A percentile compares a stretch with the other conserved stretches of the same genome.
These are phyloP conservation scores for Vanessa atalanta DNA, from an alignment of 1,140 invertebrate species.

Conservation along the genomic window DNA sequence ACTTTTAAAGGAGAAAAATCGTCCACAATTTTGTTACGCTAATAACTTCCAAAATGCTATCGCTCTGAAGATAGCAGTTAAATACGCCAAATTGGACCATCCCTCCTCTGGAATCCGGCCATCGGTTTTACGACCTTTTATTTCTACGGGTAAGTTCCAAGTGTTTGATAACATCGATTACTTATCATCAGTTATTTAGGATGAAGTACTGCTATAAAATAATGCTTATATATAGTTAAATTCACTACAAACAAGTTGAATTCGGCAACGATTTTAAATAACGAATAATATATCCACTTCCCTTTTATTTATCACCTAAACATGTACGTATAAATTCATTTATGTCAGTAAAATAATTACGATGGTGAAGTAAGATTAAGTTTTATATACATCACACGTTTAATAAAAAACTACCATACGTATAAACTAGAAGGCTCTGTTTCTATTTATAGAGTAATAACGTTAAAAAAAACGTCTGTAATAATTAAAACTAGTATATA, in stretches of 20 bases:
- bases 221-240: background rate
- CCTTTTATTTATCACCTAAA: too few relatives aligned
- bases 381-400: too few relatives aligned
- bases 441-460: background rate
- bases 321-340: too few relatives aligned
- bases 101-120: slow-evolving; percentile 44
- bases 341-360: too few relatives aligned
- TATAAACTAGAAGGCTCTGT: too few relatives aligned
- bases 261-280: too few relatives aligned
- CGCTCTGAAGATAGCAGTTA: slow-evolving; percentile 64
- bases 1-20: slow-evolving; percentile 57
- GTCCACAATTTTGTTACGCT: slow-evolving; percentile 62
- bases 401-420: too few relatives aligned
- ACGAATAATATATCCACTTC: too few relatives aligned
- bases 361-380: too few relatives aligned
- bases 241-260: background rate
- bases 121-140: slow-evolving; percentile 59
- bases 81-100: slow-evolving; percentile 70
- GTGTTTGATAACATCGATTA: slow-evolving; percentile 54
- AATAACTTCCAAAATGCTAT: slow-evolving; percentile 64
- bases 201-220: background rate
- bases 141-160: slow-evolving; percentile 48
- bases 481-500: background rate
- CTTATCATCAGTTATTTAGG: slow-evolving; percentile 43
- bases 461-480: background rate